Evolutionary conservation across 1,140 invertebrate species (phyloP), one percentile per base, ranked within the genome.

Genomic region (Conus betulinus): DNA sequence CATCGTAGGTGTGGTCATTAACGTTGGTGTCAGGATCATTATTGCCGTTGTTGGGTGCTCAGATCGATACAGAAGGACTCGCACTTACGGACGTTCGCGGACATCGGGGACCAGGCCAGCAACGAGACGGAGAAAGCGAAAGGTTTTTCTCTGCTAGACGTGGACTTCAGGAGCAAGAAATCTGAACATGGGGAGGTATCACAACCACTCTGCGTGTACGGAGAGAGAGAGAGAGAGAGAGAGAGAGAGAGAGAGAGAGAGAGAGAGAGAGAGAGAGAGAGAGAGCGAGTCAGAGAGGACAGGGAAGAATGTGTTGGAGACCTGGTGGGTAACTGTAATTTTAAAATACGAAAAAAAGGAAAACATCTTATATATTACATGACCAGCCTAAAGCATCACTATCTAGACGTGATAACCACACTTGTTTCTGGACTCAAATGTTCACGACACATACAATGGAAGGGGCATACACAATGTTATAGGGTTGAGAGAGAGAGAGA

Each of bases 191-290:
- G 76, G 25, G 76, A 39, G 76, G 76, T 27, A 11, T 10, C 5
- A 23, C 11, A 23, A 39, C 39, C 39, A 39, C 39, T 39, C 39
- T 39, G 39, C 0, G 39, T 39, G 39, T 39, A 39, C 39, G 39
- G 67, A 71, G 67, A 71, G 67, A 71, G 67, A 71, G 67, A 71
- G 67, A 71, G 67, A 71, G 67, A 71, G 67, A 71, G 67, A 71
- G 67, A 71, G 67, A 71, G 67, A 71, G 67, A 71, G 67, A 71
- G 67, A 71, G 67, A 71, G 67, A 71, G 67, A 71, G 15, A 71
- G 23, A 71, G 67, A 71, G 67, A 71, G 67, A 71, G 67, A 71
- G 67, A 71, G 13, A 71, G 23, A 23, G 13, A 71, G 67, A 71
- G 8, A 71, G 67, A n/a, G n/a, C n/a, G n/a, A n/a, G 57, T 10